Percentiles rank a stretch among this genome's conserved stretches.
Conservation (phyloP, 2,797 vertebrate species). For the Oryzias dopingdopingensis region DNA sequence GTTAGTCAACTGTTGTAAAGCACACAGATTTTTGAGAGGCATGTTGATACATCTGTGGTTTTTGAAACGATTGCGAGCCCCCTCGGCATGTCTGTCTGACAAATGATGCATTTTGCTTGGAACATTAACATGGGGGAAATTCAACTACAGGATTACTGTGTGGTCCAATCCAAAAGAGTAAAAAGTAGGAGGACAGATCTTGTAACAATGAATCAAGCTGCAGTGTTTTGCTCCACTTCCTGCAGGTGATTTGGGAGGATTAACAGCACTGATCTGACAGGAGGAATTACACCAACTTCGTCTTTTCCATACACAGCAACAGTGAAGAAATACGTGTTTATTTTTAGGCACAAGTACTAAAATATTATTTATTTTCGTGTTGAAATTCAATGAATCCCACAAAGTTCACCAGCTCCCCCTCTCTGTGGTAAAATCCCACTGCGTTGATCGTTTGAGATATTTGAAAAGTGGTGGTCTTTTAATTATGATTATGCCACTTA, state of each 20-base stretch:
- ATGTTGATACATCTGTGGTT: constrained; percentile 70
- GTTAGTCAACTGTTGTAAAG: constrained; percentile 44
- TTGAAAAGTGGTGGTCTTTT: no score
- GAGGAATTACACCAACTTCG: constrained; percentile 21
- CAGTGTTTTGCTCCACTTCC: constrained; percentile 47
- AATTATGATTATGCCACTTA: no score
- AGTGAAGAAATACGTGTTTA: constrained; percentile 19
- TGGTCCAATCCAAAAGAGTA: constrained; percentile 64
- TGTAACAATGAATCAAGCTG: constrained; percentile 36
- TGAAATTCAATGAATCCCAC: no score
- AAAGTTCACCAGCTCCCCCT: no score
- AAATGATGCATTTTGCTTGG: constrained; percentile 60
- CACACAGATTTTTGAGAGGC: constrained; percentile 46
- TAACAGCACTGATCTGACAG: constrained; percentile 55
- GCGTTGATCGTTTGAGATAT: no score
- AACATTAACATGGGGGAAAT: constrained; percentile 68
- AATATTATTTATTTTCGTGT: constrained; percentile 31
- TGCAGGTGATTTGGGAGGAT: constrained; percentile 64
- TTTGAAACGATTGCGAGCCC: constrained; percentile 51
- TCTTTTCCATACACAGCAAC: constrained; percentile 15
- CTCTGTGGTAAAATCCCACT: no score
- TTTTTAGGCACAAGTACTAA: constrained; percentile 45
- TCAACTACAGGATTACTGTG: constrained; percentile 67
- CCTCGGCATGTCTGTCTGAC: constrained; percentile 59
- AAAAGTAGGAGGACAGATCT: constrained; percentile 69